Evolutionary conservation across 2,797 vertebrate genomes (phyloP), one percentile per base, ranked within the genome.

Genomic region (Mergus octosetaceus): DNA sequence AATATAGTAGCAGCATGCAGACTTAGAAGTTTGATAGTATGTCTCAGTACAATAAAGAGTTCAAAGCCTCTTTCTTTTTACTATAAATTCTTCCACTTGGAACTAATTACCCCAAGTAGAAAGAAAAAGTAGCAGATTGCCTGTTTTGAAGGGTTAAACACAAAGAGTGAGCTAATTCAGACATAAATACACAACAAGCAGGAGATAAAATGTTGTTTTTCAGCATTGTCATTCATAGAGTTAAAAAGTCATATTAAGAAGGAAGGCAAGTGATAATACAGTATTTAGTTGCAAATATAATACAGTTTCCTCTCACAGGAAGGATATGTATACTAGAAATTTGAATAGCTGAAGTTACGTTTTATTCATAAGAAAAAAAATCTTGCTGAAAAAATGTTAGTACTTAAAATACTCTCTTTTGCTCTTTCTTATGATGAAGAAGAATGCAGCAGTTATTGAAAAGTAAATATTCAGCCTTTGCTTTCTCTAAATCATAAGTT

Each of bases 31-130:
- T 80, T 93, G 94, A 96, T 89, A 92, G 94, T 87, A 95, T 90
- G 95, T 90, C 60, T 76, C 89, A 76, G 90, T 66, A 95, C 45
- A 96, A 96, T 94, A 95, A 95, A 95, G 89, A 94, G 90, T 77
- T 83, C 94, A 96, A 97, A 96, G 83, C 74, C 84, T 60, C 91
- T 94, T 86, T 51, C 49, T 51, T 83, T 90, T 51, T 91, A 95
- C 73, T 89, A 81, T 87, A 95, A 93, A 91, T 96, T 96, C 34
- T 70, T 91, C 60, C 56, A 87, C 77, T 93, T 96, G 89, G 68
- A 97, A 90, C 81, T 97, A 95, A 97, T 97, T 96, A 96, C 70
- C 91, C 93, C 60, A 87, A 89, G 80, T 62, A 86, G 93, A 95
- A 78, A 95, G 85, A 91, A 95, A 87, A 91, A 80, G 87, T 91